Conservation (phyloP, 2,797 vertebrate species). For the Mallotus villosus region DNA sequence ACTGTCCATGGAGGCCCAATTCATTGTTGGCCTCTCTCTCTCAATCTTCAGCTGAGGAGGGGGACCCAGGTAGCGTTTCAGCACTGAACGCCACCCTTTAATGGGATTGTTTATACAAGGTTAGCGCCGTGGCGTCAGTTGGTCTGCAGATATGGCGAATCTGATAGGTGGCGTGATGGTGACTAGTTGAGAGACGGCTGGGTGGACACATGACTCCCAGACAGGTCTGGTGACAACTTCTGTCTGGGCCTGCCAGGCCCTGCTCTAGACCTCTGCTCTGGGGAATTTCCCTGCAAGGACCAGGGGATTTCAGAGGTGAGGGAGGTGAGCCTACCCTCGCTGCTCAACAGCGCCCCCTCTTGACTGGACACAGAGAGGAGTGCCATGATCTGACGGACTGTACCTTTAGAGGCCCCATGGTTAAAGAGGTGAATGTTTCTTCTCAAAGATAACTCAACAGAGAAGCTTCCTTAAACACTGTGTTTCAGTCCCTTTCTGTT, state of each 20-base stretch:
- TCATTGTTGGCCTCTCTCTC: not conserved
- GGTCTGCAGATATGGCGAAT: conserved; percentile 32
- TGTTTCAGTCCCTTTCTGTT: not conserved
- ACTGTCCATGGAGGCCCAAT: no score
- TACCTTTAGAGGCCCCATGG: not conserved
- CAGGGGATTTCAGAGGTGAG: conserved; percentile 3
- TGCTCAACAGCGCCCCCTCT: conserved; percentile 56
- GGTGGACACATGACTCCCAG: conserved; percentile 42
- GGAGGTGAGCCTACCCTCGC: conserved; percentile 28
- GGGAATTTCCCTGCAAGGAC: conserved; percentile 47
- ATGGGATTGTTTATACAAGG: conserved; percentile 44
- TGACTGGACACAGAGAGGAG: conserved; percentile 20
- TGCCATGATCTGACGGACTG: not conserved
- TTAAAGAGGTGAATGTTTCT: not conserved
- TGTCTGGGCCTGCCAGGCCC: conserved; percentile 47
- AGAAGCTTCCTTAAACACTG: no score
- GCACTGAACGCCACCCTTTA: conserved; percentile 32
- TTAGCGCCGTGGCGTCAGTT: conserved; percentile 46
- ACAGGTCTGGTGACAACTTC: conserved; percentile 55
- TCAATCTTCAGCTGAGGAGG: conserved; percentile 1
- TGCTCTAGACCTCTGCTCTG: conserved; percentile 43
- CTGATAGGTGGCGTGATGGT: conserved; percentile 33
- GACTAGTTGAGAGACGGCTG: conserved; percentile 17
- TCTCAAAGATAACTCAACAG: not conserved
- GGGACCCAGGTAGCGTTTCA: conserved; percentile 25